These are phyloP conservation scores for Xestia sexstrigata DNA, from an alignment of 2,888 invertebrate species.

Conservation along the genomic window DNA sequence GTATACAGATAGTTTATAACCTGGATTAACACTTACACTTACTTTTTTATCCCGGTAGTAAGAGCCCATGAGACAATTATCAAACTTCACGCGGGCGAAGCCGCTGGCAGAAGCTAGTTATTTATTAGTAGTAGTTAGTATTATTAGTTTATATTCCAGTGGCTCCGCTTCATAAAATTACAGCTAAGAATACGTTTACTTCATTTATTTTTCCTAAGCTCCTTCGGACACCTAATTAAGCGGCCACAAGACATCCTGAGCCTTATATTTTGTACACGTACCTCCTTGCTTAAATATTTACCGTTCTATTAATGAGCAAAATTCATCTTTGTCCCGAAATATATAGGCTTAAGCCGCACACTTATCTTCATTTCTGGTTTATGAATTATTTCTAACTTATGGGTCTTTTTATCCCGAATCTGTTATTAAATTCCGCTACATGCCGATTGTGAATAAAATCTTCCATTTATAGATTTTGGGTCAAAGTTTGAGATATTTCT, in stretches of 20 bases:
- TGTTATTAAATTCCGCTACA: not conserved
- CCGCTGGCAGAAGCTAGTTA: too few species aligned
- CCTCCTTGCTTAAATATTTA: constrained; percentile 6
- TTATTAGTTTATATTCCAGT: too few species aligned
- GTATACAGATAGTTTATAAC: too few species aligned
- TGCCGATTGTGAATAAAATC: not conserved
- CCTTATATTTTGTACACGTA: constrained; percentile 34
- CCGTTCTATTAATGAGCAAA: constrained; percentile 15
- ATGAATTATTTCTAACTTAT: not conserved
- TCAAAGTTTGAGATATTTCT: not conserved
- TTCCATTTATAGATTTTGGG: not conserved
- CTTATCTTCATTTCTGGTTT: not conserved
- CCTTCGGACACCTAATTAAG: constrained; percentile 30
- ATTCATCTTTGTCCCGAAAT: constrained; percentile 16
- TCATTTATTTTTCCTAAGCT: constrained; percentile 30
- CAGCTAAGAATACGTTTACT: constrained; percentile 3
- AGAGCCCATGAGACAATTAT: too few species aligned
- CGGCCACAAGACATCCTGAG: not conserved
- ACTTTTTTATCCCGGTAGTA: too few species aligned
- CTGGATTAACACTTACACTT: too few species aligned
- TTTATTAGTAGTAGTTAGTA: too few species aligned
- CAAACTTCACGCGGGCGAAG: too few species aligned
- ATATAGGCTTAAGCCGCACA: not conserved
- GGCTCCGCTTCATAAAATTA: not conserved
- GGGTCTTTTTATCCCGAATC: not conserved